A percentile compares a stretch with the other conserved stretches of the same genome.
These are phyloP conservation scores for Drosophila dunni DNA, from an alignment of 1,140 invertebrate species.

Conservation along the genomic window DNA sequence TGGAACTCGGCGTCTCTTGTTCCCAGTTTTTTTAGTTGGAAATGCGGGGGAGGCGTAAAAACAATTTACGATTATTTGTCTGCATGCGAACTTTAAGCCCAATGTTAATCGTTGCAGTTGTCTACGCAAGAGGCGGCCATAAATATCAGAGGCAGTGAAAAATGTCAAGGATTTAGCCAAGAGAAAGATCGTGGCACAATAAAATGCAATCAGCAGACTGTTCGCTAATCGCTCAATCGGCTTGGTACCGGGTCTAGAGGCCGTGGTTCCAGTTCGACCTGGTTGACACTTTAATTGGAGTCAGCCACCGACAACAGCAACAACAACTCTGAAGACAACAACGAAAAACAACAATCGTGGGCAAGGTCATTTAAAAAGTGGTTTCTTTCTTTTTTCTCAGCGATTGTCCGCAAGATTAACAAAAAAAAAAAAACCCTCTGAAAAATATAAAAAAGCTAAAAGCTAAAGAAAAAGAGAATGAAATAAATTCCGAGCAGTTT, in stretches of 20 bases:
- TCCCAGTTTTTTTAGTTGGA: conserved; percentile 40
- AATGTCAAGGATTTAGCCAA: conserved; percentile 72
- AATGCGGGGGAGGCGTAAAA: conserved; percentile 49
- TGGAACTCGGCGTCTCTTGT: background rate
- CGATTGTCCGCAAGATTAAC: conserved; percentile 6
- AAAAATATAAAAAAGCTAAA: conserved; percentile 20
- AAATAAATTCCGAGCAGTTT: conserved; percentile 47
- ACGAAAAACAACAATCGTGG: conserved; percentile 24
- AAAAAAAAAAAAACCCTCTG: background rate
- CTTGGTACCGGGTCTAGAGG: conserved; percentile 22
- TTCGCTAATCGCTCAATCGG: conserved; percentile 53
- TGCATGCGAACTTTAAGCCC: conserved; percentile 16
- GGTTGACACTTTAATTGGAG: conserved; percentile 74
- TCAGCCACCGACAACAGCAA: conserved; percentile 27
- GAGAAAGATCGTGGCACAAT: conserved; percentile 41
- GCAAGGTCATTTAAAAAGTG: conserved; percentile 42
- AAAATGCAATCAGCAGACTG: conserved; percentile 61
- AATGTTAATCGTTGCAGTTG: conserved; percentile 50
- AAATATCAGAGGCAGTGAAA: conserved; percentile 48
- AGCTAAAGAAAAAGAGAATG: conserved; percentile 30
- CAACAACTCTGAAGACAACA: background rate
- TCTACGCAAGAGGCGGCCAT: conserved; percentile 56
- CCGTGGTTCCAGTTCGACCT: conserved; percentile 29
- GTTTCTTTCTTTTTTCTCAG: conserved; percentile 37
- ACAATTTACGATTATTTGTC: conserved; percentile 79